Conservation (phyloP, 2,888 invertebrate genomes). For the Scelioninae gen. 1 region DNA sequence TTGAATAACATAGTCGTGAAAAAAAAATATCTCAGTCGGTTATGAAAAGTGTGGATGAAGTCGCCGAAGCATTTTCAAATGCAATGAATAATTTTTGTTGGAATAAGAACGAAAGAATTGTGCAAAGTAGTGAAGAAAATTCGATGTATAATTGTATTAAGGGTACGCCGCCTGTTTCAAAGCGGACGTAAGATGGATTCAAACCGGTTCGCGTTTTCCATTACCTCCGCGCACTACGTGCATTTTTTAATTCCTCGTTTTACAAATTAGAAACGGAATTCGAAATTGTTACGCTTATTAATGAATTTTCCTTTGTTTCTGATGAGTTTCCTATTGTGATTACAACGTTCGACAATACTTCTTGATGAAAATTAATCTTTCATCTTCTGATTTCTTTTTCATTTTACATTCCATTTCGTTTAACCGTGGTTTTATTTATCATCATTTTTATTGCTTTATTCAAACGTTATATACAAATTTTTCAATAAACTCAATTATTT, state of each 20-base stretch:
- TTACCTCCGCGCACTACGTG: conserved; percentile 40
- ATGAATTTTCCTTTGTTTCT: conserved; percentile 39
- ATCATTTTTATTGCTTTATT: too few species aligned
- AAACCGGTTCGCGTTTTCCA: conserved; percentile 51
- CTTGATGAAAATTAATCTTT: conserved; percentile 19
- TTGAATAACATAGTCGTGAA: conserved; percentile 49
- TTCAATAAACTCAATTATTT: too few species aligned
- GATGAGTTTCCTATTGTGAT: conserved; percentile 41
- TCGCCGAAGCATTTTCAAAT: conserved; percentile 46
- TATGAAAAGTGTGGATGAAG: conserved; percentile 56
- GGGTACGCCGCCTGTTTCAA: conserved; percentile 57
- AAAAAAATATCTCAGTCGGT: conserved; percentile 53
- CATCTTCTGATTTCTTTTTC: not conserved
- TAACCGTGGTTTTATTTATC: not conserved
- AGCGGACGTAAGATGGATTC: conserved; percentile 58
- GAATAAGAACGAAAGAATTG: conserved; percentile 53
- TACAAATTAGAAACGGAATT: conserved; percentile 51
- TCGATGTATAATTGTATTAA: conserved; percentile 60
- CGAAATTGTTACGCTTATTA: conserved; percentile 51
- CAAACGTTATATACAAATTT: too few species aligned
- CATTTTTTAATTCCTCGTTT: conserved; percentile 48
- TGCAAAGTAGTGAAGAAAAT: conserved; percentile 59
- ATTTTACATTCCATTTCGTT: not conserved
- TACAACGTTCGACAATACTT: conserved; percentile 20
- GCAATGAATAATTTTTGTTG: conserved; percentile 60